Percentiles rank a stretch among this genome's conserved stretches.
Conservation (phyloP, 1,140 invertebrate genomes). For the Psix sp. region DNA sequence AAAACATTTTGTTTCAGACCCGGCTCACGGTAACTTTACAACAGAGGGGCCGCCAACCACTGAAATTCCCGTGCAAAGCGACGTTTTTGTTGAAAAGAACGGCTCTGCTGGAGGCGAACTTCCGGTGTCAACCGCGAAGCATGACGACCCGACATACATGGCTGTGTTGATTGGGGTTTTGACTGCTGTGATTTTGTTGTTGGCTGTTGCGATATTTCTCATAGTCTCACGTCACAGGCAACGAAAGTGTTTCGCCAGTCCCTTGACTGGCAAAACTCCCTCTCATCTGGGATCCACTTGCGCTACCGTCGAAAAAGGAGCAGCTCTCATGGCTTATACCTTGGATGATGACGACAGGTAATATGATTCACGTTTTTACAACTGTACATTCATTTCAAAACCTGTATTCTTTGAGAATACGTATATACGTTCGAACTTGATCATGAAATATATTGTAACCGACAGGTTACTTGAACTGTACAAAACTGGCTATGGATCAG, state of each 20-base stretch:
- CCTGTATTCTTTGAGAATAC: too few relatives aligned
- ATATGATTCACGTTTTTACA: conserved; percentile 11
- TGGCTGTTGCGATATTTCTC: conserved; percentile 85
- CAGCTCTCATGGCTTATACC: conserved; percentile 74
- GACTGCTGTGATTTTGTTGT: conserved; percentile 85
- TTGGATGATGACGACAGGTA: conserved; percentile 76
- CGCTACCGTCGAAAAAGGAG: conserved; percentile 77
- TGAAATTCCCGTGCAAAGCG: conserved; percentile 73
- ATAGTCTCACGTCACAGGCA: conserved; percentile 86
- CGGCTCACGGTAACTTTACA: conserved; percentile 86
- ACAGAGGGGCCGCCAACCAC: conserved; percentile 77
- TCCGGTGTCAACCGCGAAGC: conserved; percentile 82
- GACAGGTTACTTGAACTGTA: too few relatives aligned
- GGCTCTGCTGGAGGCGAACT: conserved; percentile 76
- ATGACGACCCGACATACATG: conserved; percentile 86
- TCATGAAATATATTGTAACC: too few relatives aligned
- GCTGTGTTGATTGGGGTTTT: conserved; percentile 89
- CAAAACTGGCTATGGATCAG: too few relatives aligned
- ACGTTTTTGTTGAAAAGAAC: conserved; percentile 78
- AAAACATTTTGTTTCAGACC: conserved; percentile 74
- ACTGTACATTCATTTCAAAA: too few relatives aligned
- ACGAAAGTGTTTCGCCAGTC: conserved; percentile 86
- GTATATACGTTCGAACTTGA: too few relatives aligned
- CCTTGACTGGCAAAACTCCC: conserved; percentile 81
- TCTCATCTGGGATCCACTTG: conserved; percentile 76